phyloP scores from a whole-genome alignment of 2,888 invertebrate genomes.

The Cataglyphis albicans region DNA sequence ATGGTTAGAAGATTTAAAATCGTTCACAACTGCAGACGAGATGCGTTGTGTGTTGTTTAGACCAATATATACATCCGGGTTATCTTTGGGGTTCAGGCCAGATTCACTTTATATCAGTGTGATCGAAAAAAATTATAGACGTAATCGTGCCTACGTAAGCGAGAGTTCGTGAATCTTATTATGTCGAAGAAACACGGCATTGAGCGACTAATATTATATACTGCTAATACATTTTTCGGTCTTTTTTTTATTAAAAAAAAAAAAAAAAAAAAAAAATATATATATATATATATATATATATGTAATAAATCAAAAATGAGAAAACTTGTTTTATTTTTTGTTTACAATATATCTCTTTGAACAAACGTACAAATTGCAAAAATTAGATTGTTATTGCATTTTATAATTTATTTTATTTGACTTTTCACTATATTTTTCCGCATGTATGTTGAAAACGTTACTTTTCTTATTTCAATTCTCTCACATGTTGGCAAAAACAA shows the following conservation, averaged over 20 bases:
- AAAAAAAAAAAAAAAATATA: background rate
- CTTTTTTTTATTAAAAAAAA: background rate
- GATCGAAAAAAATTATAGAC: constrained; percentile 28
- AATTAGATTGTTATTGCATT: background rate
- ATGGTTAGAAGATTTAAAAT: background rate
- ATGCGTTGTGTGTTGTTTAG: background rate
- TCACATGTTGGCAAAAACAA: background rate
- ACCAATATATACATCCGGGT: constrained; percentile 33
- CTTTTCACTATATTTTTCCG: background rate
- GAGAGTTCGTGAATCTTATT: background rate
- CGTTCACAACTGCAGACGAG: background rate
- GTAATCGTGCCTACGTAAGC: constrained; percentile 10
- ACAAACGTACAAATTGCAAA: background rate
- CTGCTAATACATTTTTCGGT: background rate
- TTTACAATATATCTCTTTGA: background rate
- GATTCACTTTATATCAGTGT: constrained; percentile 25
- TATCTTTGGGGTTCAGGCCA: constrained; percentile 44
- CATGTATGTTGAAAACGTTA: background rate
- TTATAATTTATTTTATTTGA: background rate
- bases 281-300: too few species aligned
- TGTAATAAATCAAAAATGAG: background rate
- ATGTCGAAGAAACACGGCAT: constrained; percentile 2
- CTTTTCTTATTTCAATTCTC: background rate
- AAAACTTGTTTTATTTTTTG: background rate
- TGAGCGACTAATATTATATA: constrained; percentile 5